These are phyloP conservation scores for Nomada goodeniana DNA, from an alignment of 2,888 invertebrate species.

Conservation along the genomic window DNA sequence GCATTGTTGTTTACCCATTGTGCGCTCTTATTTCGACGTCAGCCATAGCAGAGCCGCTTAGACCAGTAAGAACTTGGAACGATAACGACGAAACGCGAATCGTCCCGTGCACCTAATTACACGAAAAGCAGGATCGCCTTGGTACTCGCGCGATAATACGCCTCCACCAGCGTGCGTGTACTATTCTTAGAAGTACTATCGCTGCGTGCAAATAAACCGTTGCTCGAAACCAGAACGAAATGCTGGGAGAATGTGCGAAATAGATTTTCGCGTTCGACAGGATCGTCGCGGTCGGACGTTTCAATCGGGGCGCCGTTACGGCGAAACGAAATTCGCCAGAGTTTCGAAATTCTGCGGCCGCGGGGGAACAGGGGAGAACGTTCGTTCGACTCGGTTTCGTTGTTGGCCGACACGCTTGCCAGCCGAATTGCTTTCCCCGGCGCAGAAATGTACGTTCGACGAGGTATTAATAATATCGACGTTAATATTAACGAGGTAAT, in stretches of 20 bases:
- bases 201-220: slow-evolving; percentile 49
- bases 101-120: slow-evolving; percentile 35
- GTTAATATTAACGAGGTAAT: slow-evolving; percentile 38
- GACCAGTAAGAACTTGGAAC: background rate
- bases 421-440: background rate
- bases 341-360: background rate
- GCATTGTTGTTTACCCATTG: background rate
- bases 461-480: slow-evolving; percentile 26
- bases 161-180: slow-evolving; percentile 21
- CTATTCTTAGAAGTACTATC: slow-evolving; percentile 58
- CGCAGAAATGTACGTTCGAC: background rate
- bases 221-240: slow-evolving; percentile 44
- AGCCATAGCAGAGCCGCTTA: background rate
- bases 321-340: background rate
- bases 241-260: slow-evolving; percentile 31
- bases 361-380: background rate
- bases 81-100: slow-evolving; percentile 13
- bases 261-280: slow-evolving; percentile 7
- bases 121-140: slow-evolving; percentile 65
- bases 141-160: slow-evolving; percentile 54
- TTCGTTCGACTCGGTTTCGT: background rate
- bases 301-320: too few species aligned
- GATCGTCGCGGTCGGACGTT: too few species aligned
- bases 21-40: background rate
- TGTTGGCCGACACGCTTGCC: background rate